A percentile compares a stretch with the other conserved stretches of the same genome.
Conservation (phyloP, 2,113 vertebrate species). For the Channa maculata region DNA sequence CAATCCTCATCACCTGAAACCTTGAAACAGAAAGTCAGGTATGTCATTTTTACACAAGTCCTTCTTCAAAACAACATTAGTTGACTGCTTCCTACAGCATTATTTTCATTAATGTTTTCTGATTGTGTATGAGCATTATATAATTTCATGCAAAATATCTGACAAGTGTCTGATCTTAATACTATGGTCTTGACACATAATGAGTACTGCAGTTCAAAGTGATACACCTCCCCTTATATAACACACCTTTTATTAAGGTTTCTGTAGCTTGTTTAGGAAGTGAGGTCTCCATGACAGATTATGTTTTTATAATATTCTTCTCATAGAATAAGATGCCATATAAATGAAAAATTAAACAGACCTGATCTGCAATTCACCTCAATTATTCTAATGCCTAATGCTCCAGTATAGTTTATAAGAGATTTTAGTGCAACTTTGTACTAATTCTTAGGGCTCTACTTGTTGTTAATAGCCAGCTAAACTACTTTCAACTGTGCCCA, state of each 20-base stretch:
- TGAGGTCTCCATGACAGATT: too few species aligned
- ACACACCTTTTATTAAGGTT: slow-evolving; percentile 6
- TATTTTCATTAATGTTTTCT: neutral
- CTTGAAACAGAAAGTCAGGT: slow-evolving; percentile 1
- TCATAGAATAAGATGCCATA: too few species aligned
- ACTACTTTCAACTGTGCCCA: too few species aligned
- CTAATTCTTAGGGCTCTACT: too few species aligned
- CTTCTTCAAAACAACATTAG: neutral
- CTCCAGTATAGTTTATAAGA: too few species aligned
- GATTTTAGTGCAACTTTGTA: too few species aligned
- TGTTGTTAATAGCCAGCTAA: too few species aligned
- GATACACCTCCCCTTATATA: neutral
- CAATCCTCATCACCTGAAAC: slow-evolving; percentile 21
- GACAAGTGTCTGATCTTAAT: slow-evolving; percentile 20
- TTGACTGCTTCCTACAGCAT: neutral
- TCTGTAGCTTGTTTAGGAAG: neutral
- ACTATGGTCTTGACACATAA: neutral
- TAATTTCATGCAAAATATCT: neutral
- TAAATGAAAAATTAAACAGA: too few species aligned
- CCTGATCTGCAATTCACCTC: too few species aligned
- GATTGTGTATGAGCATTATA: neutral
- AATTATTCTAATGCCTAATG: too few species aligned
- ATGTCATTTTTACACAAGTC: neutral
- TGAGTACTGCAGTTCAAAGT: neutral
- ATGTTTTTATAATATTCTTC: too few species aligned